Conservation (phyloP, 2,888 invertebrate species). For the Calliopum simillimum region DNA sequence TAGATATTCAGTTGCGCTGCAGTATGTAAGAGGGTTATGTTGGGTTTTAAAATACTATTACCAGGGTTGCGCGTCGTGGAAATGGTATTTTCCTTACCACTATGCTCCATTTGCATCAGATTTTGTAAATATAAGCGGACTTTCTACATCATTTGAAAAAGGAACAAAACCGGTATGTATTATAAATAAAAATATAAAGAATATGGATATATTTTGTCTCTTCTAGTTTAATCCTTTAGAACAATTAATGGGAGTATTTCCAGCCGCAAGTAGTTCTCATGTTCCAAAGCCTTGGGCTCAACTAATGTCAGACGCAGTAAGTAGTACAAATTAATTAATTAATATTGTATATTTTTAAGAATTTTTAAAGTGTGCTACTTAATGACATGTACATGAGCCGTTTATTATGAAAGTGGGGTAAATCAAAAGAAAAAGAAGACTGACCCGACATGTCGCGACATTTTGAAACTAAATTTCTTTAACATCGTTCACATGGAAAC, state of each 20-base stretch:
- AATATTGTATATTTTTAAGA: too few relatives aligned
- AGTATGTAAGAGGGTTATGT: slow-evolving; percentile 95
- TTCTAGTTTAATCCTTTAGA: slow-evolving; percentile 93
- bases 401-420: too few relatives aligned
- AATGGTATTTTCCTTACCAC: slow-evolving; percentile 99
- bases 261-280: slow-evolving; percentile 94
- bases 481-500: too few relatives aligned
- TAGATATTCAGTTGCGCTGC: slow-evolving; percentile 90
- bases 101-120: slow-evolving; percentile 99
- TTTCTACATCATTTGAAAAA: slow-evolving; percentile 88
- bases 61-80: slow-evolving; percentile 99
- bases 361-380: too few relatives aligned
- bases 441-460: too few relatives aligned
- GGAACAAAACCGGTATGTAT: slow-evolving; percentile 86
- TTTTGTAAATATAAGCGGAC: slow-evolving; percentile 89
- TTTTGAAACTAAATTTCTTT: too few relatives aligned
- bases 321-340: slow-evolving; percentile 51
- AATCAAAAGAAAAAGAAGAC: too few relatives aligned
- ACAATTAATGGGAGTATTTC: slow-evolving; percentile 99
- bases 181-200: background rate
- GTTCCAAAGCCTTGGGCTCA: slow-evolving; percentile 93
- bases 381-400: too few relatives aligned
- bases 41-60: slow-evolving; percentile 99
- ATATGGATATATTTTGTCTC: slow-evolving; percentile 33
- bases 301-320: slow-evolving; percentile 92